Base-by-base conservation (phyloP, 1,140 invertebrate genomes). In the Vanessa tameamea region DNA sequence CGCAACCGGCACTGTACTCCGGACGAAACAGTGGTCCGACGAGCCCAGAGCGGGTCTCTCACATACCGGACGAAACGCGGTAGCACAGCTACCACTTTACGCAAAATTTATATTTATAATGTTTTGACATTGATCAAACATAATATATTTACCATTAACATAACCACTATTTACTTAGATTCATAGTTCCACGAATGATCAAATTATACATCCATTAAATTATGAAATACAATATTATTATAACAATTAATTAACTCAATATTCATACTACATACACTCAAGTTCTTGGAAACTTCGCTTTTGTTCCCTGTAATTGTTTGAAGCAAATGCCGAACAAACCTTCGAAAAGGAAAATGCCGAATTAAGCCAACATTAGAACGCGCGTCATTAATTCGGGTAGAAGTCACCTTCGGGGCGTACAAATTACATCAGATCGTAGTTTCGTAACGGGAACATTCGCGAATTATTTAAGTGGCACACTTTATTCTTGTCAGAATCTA, bases 361-460 rank as follows among this genome's bases (percentile, higher is more conserved):
- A 69, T 69, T 69, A 59, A 59, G 67, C 53, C 47, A 69, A 57
- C 67, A 57, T 69, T 55, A 69, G 37, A 57, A 2, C 55, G 20
- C 67, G 57, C 71, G 65, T 73, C 71, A 73, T 73, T 73, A 73
- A 73, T 73, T 73, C 64, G 64, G 43, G 43, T 55, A 67, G 53
- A 67, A 73, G 64, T 73, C 71, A 61, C 64, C 55, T 67, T 67
- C 63, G 37, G 66, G 55, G 64, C 55, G 47, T 23, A 67, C 64
- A 73, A 73, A 73, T 73, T 67, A 73, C 64, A 63, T 73, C 64
- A 57, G 50, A 67, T 67, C 71, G 64, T 66, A 72, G 64, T 72
- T 66, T 55, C 64, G 71, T 47, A 67, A 72, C 43, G 57, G 26
- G 71, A 72, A 57, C 66, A 26, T 68, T 57, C 53, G 53, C 43